phyloP scores from a whole-genome alignment of 2,113 vertebrate genomes.

The Rallus limicola region DNA sequence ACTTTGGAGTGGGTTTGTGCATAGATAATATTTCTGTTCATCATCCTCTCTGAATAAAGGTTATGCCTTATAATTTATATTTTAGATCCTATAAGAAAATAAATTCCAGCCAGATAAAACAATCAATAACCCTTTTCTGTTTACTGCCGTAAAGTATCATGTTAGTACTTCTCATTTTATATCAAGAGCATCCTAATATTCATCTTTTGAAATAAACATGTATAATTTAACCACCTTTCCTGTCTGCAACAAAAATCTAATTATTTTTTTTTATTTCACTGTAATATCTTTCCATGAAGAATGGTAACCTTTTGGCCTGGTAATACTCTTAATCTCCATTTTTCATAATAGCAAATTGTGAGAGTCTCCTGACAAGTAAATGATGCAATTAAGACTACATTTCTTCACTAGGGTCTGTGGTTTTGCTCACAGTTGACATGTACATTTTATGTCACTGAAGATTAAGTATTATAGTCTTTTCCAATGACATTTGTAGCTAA shows the following conservation, averaged over 20 bases:
- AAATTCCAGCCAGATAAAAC: background rate
- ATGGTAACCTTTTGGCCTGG: background rate
- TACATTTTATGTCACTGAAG: constrained; percentile 27
- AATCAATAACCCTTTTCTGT: constrained; percentile 16
- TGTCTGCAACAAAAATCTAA: background rate
- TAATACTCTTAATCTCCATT: background rate
- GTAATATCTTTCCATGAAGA: constrained; percentile 1
- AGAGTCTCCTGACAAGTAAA: constrained; percentile 10
- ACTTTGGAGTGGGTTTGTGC: background rate
- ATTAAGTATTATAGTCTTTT: constrained; percentile 40
- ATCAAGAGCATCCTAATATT: background rate
- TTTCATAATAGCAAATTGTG: constrained; percentile 3
- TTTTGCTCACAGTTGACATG: background rate
- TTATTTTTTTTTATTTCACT: constrained; percentile 32
- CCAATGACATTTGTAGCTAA: constrained; percentile 43
- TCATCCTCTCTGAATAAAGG: background rate
- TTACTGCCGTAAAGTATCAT: background rate
- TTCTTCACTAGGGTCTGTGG: background rate
- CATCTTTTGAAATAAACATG: constrained; percentile 25
- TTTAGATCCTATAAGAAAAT: background rate
- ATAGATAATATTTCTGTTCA: background rate
- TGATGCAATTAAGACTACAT: constrained; percentile 16
- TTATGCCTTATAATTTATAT: background rate
- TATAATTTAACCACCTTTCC: constrained; percentile 6
- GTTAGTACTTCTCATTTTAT: background rate